Evolutionary conservation across 2,113 vertebrate species (phyloP).

Genomic region (Antidorcas marsupialis): DNA sequence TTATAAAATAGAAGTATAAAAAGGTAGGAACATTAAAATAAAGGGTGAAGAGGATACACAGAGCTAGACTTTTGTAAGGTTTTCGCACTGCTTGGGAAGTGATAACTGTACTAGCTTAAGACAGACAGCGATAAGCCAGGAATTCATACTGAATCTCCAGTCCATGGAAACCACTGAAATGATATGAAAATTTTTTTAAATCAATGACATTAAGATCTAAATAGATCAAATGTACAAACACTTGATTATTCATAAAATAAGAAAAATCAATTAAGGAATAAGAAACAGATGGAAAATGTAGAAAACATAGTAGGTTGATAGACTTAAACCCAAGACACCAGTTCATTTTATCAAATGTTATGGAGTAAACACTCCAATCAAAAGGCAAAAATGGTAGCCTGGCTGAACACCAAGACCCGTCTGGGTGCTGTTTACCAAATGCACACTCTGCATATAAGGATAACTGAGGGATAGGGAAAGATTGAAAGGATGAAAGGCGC

Average conservation of each 20-base stretch:
- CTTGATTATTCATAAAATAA: background rate
- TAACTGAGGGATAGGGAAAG: background rate
- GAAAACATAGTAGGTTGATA: background rate
- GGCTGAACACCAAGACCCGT: background rate
- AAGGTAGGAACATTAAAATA: background rate
- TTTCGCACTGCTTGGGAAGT: background rate
- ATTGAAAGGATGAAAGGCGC: background rate
- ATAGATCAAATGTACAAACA: background rate
- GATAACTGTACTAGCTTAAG: background rate
- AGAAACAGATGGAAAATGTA: background rate
- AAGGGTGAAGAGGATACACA: background rate
- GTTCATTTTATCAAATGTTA: background rate
- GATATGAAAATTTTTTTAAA: background rate
- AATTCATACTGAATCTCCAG: background rate
- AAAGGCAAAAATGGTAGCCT: background rate
- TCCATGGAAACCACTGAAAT: background rate
- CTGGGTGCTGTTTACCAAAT: background rate
- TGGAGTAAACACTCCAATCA: background rate
- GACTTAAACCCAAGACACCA: background rate
- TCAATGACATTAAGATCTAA: background rate
- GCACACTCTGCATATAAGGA: too few relatives aligned
- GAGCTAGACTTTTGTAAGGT: background rate
- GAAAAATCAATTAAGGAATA: background rate
- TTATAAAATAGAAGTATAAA: background rate
- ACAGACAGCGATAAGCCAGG: background rate